Evolutionary conservation across 2,888 invertebrate genomes (phyloP).

Genomic region (Zhuqinia jingwanae): DNA sequence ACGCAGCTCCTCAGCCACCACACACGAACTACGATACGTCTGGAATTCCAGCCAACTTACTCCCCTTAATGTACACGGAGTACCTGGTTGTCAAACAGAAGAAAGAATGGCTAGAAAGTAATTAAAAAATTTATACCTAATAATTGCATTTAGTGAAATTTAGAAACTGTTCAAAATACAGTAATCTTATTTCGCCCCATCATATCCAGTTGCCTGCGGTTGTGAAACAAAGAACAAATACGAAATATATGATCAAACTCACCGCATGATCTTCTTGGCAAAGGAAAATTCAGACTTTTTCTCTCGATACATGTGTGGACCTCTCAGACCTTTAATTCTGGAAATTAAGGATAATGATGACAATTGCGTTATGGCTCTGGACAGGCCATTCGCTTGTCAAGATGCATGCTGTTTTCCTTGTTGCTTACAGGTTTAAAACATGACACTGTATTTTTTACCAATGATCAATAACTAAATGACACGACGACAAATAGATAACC

Average conservation of each 20-base stretch:
- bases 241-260: conserved; percentile 48
- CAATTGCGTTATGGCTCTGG: conserved; percentile 39
- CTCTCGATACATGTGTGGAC: conserved; percentile 40
- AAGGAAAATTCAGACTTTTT: conserved; percentile 46
- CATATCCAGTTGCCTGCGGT: conserved; percentile 38
- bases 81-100: conserved; percentile 55
- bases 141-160: neutral
- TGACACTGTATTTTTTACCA: neutral
- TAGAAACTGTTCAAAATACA: neutral
- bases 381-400: conserved; percentile 59
- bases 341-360: conserved; percentile 58
- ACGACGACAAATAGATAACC: too few relatives aligned
- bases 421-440: conserved; percentile 42
- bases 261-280: conserved; percentile 47
- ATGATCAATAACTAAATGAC: neutral
- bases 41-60: conserved; percentile 45
- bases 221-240: conserved; percentile 61
- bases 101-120: conserved; percentile 64
- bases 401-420: conserved; percentile 56
- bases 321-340: conserved; percentile 39
- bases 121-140: neutral
- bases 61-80: conserved; percentile 38
- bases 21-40: conserved; percentile 10
- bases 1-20: conserved; percentile 56
- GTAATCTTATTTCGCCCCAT: neutral